phyloP scores from a whole-genome alignment of 2,797 vertebrate genomes.

The Silurus lanzhouensis region DNA sequence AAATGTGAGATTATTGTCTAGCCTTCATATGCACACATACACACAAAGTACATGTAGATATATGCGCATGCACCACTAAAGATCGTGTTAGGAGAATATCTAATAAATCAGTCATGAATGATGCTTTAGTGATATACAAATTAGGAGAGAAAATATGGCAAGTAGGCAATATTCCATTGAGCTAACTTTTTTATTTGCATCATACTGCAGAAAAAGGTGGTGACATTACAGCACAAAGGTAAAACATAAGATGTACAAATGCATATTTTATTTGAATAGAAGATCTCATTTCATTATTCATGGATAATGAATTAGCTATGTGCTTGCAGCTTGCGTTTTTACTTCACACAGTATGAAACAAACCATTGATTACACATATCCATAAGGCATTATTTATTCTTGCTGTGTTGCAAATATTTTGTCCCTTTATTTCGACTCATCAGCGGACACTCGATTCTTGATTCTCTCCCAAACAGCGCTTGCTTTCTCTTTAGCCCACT shows the following conservation, averaged over 20 bases:
- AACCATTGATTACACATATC: neutral
- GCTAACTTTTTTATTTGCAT: slow-evolving; percentile 11
- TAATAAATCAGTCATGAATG: neutral
- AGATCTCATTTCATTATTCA: neutral
- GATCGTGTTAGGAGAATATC: neutral
- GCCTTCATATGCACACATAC: neutral
- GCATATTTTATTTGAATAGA: neutral
- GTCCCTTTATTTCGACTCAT: neutral
- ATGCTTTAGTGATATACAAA: neutral
- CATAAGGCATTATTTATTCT: neutral
- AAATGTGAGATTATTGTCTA: slow-evolving; percentile 1
- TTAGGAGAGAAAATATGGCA: neutral
- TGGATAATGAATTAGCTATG: neutral
- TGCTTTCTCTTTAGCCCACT: slow-evolving; percentile 60
- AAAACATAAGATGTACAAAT: neutral
- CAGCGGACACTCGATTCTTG: slow-evolving; percentile 36
- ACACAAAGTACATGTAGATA: neutral
- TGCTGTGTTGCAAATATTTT: neutral
- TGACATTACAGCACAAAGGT: neutral
- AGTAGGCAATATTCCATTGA: neutral
- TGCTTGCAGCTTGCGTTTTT: neutral
- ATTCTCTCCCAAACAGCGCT: slow-evolving; percentile 60
- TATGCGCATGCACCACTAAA: neutral
- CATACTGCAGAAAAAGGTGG: neutral
- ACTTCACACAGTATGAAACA: neutral